Percentiles rank a stretch among this genome's conserved stretches.
Conservation (phyloP, 2,113 vertebrate genomes). For the Anoplopoma fimbria region DNA sequence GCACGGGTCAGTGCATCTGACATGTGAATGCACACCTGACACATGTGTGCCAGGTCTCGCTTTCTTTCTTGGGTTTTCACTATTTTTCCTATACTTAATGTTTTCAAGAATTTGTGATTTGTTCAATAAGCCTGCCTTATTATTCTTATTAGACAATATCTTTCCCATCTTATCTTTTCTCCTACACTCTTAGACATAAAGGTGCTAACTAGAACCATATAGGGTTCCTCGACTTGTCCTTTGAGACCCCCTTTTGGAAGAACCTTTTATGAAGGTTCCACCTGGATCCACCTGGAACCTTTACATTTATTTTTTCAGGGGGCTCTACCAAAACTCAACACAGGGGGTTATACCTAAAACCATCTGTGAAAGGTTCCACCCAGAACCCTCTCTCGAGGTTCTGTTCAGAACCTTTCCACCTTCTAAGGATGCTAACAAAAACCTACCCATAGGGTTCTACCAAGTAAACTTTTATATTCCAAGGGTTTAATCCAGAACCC, state of each 20-base stretch:
- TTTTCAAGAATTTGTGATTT: background rate
- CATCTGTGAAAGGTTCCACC: too few relatives aligned
- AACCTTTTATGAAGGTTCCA: too few relatives aligned
- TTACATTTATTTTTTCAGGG: too few relatives aligned
- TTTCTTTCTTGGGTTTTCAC: constrained; percentile 7
- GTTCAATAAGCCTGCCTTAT: background rate
- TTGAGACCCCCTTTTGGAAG: background rate
- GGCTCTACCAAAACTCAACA: too few relatives aligned
- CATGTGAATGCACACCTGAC: constrained; percentile 60
- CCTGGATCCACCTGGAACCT: too few relatives aligned
- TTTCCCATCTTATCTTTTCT: background rate
- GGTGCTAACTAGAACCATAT: background rate
- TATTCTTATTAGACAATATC: background rate
- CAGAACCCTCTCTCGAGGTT: too few relatives aligned
- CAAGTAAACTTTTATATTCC: too few relatives aligned
- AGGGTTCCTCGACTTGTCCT: background rate
- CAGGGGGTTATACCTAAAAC: too few relatives aligned
- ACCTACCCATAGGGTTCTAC: too few relatives aligned
- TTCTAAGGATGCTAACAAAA: too few relatives aligned
- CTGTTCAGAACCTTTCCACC: too few relatives aligned
- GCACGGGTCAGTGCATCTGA: constrained; percentile 64
- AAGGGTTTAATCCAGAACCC: too few relatives aligned
- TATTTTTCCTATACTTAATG: background rate
- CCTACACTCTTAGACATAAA: background rate
- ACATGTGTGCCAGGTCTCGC: constrained; percentile 27